Conservation (phyloP, 1,140 invertebrate genomes). For the Bombus affinis region DNA sequence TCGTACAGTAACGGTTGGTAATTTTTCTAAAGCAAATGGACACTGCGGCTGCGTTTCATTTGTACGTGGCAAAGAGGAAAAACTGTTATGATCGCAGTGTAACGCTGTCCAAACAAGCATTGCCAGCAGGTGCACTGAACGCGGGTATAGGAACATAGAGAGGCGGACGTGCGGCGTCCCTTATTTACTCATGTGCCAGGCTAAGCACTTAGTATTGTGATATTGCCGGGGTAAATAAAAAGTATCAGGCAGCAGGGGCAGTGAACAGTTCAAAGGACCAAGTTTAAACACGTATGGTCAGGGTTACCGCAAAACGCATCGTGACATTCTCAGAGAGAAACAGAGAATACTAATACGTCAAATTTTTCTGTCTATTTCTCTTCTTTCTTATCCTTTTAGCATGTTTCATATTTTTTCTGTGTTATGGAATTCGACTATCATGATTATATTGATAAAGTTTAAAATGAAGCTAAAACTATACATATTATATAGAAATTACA, state of each 20-base stretch:
- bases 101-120: conserved; percentile 67
- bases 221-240: conserved; percentile 69
- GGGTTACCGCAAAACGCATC: neutral
- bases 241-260: neutral
- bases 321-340: neutral
- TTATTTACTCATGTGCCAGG: conserved; percentile 69
- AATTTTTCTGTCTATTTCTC: neutral
- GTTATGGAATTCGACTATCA: neutral
- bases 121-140: conserved; percentile 59
- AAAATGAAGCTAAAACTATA: too few relatives aligned
- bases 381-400: neutral
- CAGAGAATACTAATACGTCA: neutral
- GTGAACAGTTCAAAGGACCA: conserved; percentile 15
- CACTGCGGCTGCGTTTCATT: conserved; percentile 37
- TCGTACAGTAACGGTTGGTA: neutral
- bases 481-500: too few relatives aligned
- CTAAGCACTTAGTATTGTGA: conserved; percentile 70
- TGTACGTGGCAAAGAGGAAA: conserved; percentile 49
- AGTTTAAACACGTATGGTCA: conserved; percentile 53
- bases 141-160: conserved; percentile 37
- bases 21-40: conserved; percentile 21
- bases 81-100: conserved; percentile 56
- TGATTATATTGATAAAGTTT: neutral
- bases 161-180: conserved; percentile 3
- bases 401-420: neutral